Base-by-base conservation (phyloP, 1,140 invertebrate genomes). In the Rhyzopertha dominica region DNA sequence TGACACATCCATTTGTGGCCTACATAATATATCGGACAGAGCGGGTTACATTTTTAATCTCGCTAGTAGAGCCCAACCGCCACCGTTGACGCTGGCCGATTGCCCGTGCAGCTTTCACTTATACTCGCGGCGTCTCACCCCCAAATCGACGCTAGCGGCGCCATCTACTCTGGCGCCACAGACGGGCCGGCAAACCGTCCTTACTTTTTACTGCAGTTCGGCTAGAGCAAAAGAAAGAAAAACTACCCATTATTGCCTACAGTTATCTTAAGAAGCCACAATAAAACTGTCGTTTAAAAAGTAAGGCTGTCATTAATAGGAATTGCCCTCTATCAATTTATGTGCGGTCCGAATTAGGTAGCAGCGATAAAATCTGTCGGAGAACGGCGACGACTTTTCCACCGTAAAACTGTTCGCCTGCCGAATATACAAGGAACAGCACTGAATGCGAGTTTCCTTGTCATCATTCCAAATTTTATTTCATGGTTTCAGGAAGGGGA, bases 211-310 rank as follows among this genome's bases (percentile, higher is more conserved):
- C 59, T 58, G 52, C 61, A 49, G 56, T 53, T 51, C 50, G 38
- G 42, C 36, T 43, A 45, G 49, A 47, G 50, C 53, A 55, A 56
- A 57, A 51, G 58, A 58, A 56, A 60, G 58, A 60, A 60, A 62
- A 62, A 58, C 60, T 55, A 57, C 60, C 62, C 62, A 64, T 64
- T 64, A 64, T 64, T 64, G 62, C 62, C 62, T 64, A 64, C 62
- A 56, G 62, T 64, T 64, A 64, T 64, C 62, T 62, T 64, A 62
- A 62, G 59, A 56, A 62, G 59, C 54, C 56, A 57, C 62, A 62
- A 64, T 64, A 64, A 64, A 64, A 64, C 54, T 64, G 58, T 61
- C 62, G 58, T 62, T 62, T 61, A 59, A 57, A 62, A 60, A 57
- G 54, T 59, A 60, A 62, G 54, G 48, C 57, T 43, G 61, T 52